phyloP scores from a whole-genome alignment of 2,888 invertebrate species.

The Orthosia incerta region DNA sequence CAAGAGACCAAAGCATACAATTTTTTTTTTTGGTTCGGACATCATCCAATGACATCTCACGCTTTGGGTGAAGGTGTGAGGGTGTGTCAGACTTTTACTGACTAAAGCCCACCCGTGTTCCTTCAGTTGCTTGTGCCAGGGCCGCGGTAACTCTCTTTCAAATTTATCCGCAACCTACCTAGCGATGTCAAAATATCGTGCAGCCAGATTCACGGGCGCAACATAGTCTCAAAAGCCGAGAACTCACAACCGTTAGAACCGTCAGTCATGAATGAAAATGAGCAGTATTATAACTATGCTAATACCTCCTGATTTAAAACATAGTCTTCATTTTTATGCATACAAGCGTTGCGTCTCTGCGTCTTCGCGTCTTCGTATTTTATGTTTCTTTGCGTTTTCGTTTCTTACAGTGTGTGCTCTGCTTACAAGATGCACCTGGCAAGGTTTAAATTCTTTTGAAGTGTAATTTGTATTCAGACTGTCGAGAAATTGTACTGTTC shows the following conservation, averaged over 20 bases:
- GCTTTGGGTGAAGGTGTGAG: too few relatives aligned
- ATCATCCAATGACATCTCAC: too few relatives aligned
- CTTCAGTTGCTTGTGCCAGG: too few relatives aligned
- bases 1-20: too few relatives aligned
- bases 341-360: background rate
- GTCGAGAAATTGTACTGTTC: too few relatives aligned
- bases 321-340: conserved; percentile 24
- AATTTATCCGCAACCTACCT: too few relatives aligned
- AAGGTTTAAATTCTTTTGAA: background rate
- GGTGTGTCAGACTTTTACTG: too few relatives aligned
- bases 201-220: background rate
- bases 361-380: background rate
- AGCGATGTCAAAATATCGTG: too few relatives aligned
- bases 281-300: conserved; percentile 28
- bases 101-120: too few relatives aligned
- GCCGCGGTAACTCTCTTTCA: too few relatives aligned
- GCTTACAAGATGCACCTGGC: conserved; percentile 10
- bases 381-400: background rate
- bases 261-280: conserved; percentile 28
- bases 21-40: too few relatives aligned
- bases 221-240: background rate
- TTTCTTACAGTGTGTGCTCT: conserved; percentile 2
- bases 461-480: background rate
- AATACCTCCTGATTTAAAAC: conserved; percentile 36
- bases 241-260: background rate